Evolutionary conservation across 37 sponge, comb jelly and placozoan genomes (phyloP).

Genomic region (Halichondria panicea): DNA sequence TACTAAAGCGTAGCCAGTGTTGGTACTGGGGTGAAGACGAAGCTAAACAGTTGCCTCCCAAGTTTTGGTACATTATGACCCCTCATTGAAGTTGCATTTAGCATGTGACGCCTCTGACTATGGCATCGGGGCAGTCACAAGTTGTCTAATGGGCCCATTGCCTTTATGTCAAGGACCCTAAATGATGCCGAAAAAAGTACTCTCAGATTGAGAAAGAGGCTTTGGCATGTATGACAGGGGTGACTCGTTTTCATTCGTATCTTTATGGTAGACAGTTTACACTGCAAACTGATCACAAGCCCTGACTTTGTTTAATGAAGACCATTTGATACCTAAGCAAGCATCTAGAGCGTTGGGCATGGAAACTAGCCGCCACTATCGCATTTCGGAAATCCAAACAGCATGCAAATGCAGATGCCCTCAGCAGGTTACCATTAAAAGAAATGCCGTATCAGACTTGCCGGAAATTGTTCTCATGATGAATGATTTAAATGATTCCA

Average conservation of each 20-base stretch:
- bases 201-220: conserved; percentile 14
- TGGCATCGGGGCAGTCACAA: conserved; percentile 10
- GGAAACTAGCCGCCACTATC: no score
- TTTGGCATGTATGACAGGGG: conserved; percentile 1
- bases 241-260: conserved; percentile 5
- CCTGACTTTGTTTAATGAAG: neutral
- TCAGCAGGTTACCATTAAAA: no score
- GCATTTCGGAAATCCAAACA: no score
- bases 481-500: neutral
- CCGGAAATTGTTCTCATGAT: conserved; percentile 2
- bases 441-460: neutral
- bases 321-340: neutral
- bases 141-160: neutral
- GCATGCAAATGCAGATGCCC: no score
- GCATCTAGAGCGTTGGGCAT: no score
- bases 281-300: no score
- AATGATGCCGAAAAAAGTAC: conserved; percentile 1
- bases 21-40: no score
- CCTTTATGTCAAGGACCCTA: neutral
- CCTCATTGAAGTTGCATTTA: neutral
- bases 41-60: no score
- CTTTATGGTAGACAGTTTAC: conserved; percentile 14
- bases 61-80: conserved; percentile 29
- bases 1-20: no score
- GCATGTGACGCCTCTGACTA: conserved; percentile 30